Percentiles rank a stretch among this genome's conserved stretches.
Conservation (phyloP, 2,113 vertebrate species). For the Silurus glanis region DNA sequence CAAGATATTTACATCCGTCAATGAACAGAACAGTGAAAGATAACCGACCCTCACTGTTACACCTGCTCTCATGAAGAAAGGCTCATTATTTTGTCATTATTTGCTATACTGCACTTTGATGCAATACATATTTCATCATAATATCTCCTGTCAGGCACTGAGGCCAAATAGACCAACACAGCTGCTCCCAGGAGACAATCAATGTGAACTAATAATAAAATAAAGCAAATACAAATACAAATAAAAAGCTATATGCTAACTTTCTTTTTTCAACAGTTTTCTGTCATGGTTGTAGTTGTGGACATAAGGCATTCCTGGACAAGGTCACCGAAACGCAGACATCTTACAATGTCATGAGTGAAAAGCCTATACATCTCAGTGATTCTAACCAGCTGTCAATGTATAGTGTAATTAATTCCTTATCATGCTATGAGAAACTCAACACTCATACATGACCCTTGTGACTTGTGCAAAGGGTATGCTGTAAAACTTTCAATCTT, state of each 20-base stretch:
- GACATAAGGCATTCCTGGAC: not conserved
- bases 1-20: conserved; percentile 3
- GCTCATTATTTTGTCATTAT: conserved; percentile 16
- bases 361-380: conserved; percentile 57
- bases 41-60: not conserved
- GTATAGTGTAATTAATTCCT: not conserved
- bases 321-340: conserved; percentile 18
- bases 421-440: conserved; percentile 7
- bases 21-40: not conserved
- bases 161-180: conserved; percentile 19
- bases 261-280: not conserved
- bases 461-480: conserved; percentile 22
- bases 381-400: conserved; percentile 16
- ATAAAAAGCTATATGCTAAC: not conserved
- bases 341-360: conserved; percentile 44
- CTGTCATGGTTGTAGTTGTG: not conserved
- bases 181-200: conserved; percentile 3
- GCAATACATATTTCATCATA: conserved; percentile 5
- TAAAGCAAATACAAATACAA: not conserved
- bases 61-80: conserved; percentile 16
- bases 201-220: not conserved
- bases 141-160: conserved; percentile 5
- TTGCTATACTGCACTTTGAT: conserved; percentile 18
- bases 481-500: not conserved
- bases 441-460: not conserved